A percentile compares a stretch with the other conserved stretches of the same genome.
Conservation (phyloP, 2,797 vertebrate species). For the Eospalax fontanierii region DNA sequence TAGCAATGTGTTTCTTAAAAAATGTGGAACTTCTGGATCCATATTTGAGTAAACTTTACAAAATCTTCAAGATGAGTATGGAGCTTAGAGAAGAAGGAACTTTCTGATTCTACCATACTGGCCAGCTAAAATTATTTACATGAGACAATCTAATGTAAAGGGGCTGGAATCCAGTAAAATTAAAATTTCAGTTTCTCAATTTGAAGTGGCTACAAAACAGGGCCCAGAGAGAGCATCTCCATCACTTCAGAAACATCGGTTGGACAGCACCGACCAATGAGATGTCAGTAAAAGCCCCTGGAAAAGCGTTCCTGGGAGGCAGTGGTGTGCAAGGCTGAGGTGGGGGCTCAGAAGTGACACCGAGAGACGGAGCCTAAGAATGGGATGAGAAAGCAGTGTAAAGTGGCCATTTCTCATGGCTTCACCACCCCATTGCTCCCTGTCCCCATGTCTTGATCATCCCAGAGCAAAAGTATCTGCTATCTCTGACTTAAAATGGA, state of each 20-base stretch:
- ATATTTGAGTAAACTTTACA: not conserved
- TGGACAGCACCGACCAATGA: no score
- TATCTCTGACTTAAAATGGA: not conserved
- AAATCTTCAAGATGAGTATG: not conserved
- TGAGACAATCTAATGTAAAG: not conserved
- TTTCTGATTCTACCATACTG: not conserved
- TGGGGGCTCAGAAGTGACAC: not conserved
- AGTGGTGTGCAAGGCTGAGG: not conserved
- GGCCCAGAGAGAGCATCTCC: not conserved
- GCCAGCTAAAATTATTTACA: not conserved
- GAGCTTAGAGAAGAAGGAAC: not conserved
- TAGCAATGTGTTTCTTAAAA: not conserved
- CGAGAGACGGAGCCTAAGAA: not conserved
- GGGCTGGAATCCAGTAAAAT: slow-evolving; percentile 43
- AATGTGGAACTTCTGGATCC: not conserved
- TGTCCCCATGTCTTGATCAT: not conserved
- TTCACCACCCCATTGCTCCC: not conserved
- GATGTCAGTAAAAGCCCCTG: not conserved
- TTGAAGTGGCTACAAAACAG: not conserved
- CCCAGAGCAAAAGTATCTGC: not conserved
- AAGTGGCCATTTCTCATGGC: not conserved
- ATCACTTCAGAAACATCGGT: not conserved
- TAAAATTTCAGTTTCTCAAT: slow-evolving; percentile 7
- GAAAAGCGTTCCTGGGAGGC: not conserved
- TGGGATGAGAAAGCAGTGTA: not conserved